Evolutionary conservation across 2,797 vertebrate genomes (phyloP).

Genomic region (Yasuhikotakia modesta): DNA sequence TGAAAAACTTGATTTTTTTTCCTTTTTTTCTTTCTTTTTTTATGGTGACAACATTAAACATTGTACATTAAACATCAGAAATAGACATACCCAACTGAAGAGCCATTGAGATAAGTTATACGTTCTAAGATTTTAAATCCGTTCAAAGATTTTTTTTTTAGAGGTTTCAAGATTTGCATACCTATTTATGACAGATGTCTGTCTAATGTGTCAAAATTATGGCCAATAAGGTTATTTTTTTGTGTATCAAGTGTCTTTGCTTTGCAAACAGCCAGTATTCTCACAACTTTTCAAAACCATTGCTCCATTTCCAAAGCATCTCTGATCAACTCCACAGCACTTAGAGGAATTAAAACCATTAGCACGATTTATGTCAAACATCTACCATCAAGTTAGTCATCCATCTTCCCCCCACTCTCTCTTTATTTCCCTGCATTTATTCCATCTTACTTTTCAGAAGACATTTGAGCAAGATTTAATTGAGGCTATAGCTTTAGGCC

Average conservation of each 20-base stretch:
- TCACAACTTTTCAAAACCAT: conserved; percentile 18
- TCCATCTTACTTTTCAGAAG: conserved; percentile 51
- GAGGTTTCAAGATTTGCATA: neutral
- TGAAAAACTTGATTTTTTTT: no score
- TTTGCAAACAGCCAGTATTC: neutral
- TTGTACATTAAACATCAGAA: no score
- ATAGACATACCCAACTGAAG: conserved; percentile 31
- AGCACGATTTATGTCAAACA: conserved; percentile 74
- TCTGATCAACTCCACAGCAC: conserved; percentile 54
- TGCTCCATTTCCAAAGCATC: conserved; percentile 1
- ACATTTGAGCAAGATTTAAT: conserved; percentile 67
- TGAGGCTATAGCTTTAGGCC: conserved; percentile 68
- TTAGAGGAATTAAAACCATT: conserved; percentile 73
- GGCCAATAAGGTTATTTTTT: neutral
- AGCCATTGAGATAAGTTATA: no score
- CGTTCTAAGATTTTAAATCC: no score
- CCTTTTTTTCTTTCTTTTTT: no score
- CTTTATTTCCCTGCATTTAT: conserved; percentile 28
- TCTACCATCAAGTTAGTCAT: conserved; percentile 65
- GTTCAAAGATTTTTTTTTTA: no score
- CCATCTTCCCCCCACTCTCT: conserved; percentile 44
- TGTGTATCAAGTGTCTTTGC: conserved; percentile 3
- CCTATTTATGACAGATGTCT: neutral
- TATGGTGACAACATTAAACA: no score
- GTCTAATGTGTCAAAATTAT: neutral